Evolutionary conservation across 2,888 invertebrate genomes (phyloP), one percentile per base, ranked within the genome.

Genomic region (Drosophila nigricruria): DNA sequence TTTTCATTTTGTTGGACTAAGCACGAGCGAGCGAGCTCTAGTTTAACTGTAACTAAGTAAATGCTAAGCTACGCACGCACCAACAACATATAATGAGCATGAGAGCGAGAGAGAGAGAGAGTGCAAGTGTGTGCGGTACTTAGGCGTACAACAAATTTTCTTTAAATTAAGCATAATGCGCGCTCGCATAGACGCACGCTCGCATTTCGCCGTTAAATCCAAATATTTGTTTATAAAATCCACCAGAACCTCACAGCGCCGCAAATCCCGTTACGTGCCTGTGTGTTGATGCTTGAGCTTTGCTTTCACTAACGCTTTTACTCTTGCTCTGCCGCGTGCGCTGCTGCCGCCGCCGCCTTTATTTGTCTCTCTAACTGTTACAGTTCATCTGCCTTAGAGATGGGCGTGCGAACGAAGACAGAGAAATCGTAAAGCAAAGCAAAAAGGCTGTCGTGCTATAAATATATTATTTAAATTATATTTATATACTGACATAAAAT

Each of bases 221-320:
- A 88, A 83, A 83, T 88, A 83, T 83, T 83, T 88, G 83, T 82
- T 83, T 83, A 88, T 82, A 79, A 86, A 83, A 77, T 75, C 66
- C 70, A 40, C 30, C 67, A 42, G 27, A 18, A 50, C 53, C 71
- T 43, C 64, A 20, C 42, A 34, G 27, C 49, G 18, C 34, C 27
- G 20, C 30, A 67, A 66, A 61, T 23, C 30, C 58, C 40, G 53
- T 67, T 64, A 77, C 77, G 77, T 77, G 77, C 75, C 52, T 62
- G 64, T 70, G 70, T 79, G 80, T 52, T 77, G 77, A 77, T 75
- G 79, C 80, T 75, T 79, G 76, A 77, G 80, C 77, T 77, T 77
- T 77, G 67, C 70, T 23, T 32, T 52, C 10, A 23, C 50, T 20
- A 20, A 32, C 20, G 30, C 32, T 34, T 32, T 3, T 9, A 12